Evolutionary conservation across 2,888 invertebrate species (phyloP).

Genomic region (Pediacus dermestoides): DNA sequence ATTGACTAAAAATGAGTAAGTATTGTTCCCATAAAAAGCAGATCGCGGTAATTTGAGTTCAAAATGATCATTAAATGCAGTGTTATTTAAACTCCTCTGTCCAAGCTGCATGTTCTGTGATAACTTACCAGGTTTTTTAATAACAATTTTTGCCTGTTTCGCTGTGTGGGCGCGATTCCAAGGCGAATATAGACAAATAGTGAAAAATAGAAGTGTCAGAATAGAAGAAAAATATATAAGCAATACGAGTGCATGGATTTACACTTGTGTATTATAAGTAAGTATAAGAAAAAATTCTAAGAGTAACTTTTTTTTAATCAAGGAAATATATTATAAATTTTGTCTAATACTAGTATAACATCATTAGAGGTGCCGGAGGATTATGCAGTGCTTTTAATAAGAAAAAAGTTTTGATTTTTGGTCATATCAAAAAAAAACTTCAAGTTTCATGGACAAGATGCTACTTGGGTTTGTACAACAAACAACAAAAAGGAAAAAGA

Average conservation of each 20-base stretch:
- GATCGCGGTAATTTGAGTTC: constrained; percentile 10
- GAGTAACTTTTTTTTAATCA: too few relatives aligned
- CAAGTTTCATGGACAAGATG: constrained; percentile 38
- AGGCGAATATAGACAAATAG: constrained; percentile 53
- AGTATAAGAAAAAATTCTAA: too few relatives aligned
- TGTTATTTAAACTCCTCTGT: constrained; percentile 44
- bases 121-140: constrained; percentile 53
- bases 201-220: constrained; percentile 55
- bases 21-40: constrained; percentile 6
- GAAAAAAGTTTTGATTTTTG: constrained; percentile 25
- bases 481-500: constrained; percentile 23
- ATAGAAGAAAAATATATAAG: constrained; percentile 51
- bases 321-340: too few relatives aligned
- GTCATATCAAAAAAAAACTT: constrained; percentile 26
- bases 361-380: constrained; percentile 44
- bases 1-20: too few relatives aligned
- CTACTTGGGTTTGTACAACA: constrained; percentile 44
- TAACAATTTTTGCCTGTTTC: constrained; percentile 53
- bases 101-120: constrained; percentile 51
- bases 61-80: constrained; percentile 33
- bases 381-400: constrained; percentile 46
- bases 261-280: constrained; percentile 30
- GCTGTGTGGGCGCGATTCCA: constrained; percentile 52
- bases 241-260: constrained; percentile 48
- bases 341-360: too few relatives aligned